Evolutionary conservation across 1,140 invertebrate species (phyloP).

Genomic region (Diabrotica undecimpunctata): DNA sequence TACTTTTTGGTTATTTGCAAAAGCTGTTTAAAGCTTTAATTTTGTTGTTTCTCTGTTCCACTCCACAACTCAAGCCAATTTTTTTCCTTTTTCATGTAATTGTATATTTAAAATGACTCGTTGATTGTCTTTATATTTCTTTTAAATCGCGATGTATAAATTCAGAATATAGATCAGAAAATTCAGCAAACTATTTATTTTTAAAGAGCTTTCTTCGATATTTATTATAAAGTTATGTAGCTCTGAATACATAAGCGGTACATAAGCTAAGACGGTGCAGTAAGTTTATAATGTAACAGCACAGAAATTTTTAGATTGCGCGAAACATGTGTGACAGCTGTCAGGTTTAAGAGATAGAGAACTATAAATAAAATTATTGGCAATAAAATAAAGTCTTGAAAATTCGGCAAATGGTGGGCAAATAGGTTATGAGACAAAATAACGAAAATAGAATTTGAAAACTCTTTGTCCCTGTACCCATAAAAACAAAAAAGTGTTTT

Average conservation of each 20-base stretch:
- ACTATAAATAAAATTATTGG: constrained; percentile 3
- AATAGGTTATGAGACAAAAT: background rate
- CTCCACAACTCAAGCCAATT: too few species aligned
- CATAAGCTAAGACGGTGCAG: background rate
- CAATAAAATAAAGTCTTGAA: background rate
- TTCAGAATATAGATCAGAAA: too few species aligned
- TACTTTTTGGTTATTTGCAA: too few species aligned
- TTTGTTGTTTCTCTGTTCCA: too few species aligned
- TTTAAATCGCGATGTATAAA: too few species aligned
- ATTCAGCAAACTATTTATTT: too few species aligned
- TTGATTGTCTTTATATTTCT: too few species aligned
- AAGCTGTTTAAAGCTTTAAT: too few species aligned
- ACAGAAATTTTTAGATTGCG: background rate
- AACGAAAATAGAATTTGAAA: background rate
- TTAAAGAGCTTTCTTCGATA: background rate
- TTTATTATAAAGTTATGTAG: background rate
- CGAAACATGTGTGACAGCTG: background rate
- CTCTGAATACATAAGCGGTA: background rate
- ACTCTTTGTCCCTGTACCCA: too few species aligned
- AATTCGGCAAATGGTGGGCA: background rate
- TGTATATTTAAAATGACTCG: too few species aligned
- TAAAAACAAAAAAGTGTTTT: too few species aligned
- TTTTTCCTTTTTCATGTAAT: too few species aligned
- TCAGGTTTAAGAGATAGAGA: background rate
- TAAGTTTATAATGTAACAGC: background rate